Conservation (phyloP, 1,140 invertebrate species). For the Aphis gossypii region DNA sequence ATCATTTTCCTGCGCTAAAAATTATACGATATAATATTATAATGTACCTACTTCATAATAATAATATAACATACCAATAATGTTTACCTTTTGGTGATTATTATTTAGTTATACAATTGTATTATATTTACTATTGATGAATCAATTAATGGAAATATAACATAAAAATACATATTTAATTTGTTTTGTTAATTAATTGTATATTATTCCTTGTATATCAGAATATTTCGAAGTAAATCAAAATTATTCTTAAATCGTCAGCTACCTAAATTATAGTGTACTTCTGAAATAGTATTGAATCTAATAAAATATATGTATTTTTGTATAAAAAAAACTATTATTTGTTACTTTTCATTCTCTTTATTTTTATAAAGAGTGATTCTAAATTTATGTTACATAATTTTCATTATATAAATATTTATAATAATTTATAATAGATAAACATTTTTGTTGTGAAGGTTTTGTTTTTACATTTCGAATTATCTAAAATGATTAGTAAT, state of each 20-base stretch:
- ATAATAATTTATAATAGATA: too few species aligned
- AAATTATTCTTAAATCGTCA: not conserved
- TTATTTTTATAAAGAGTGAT: too few species aligned
- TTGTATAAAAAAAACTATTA: too few species aligned
- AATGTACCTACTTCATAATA: not conserved
- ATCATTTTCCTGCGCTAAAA: not conserved
- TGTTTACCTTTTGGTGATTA: not conserved
- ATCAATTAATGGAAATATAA: not conserved
- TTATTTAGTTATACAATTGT: not conserved
- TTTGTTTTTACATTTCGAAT: too few species aligned
- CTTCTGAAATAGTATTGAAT: not conserved
- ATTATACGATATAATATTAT: not conserved
- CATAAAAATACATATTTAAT: not conserved
- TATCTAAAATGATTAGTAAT: too few species aligned
- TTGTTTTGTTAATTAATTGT: not conserved
- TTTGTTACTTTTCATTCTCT: too few species aligned
- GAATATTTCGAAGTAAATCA: not conserved
- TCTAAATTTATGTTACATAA: too few species aligned
- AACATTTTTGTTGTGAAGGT: too few species aligned
- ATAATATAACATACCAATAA: slow-evolving; percentile 4
- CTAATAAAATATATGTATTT: too few species aligned
- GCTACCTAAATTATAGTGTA: not conserved
- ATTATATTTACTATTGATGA: not conserved
- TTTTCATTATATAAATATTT: too few species aligned
- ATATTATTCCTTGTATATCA: not conserved